phyloP scores from a whole-genome alignment of 92 coral and sea anemone genomes.

The Porites rus region DNA sequence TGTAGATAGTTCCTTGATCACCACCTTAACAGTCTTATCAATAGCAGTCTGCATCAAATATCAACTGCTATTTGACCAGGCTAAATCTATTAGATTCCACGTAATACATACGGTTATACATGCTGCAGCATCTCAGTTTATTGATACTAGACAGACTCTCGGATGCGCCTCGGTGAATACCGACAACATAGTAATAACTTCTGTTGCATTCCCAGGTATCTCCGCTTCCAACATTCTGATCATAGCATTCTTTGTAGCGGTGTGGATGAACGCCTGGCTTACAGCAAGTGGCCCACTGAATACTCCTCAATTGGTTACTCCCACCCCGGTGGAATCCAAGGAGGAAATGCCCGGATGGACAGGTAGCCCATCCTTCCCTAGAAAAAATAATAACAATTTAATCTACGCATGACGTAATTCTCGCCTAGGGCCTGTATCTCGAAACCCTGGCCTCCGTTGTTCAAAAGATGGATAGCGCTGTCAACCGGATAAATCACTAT shows the following conservation, averaged over 20 bases:
- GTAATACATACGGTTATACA: conserved; percentile 61
- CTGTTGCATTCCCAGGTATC: neutral
- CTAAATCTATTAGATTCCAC: too few species aligned
- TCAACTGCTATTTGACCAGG: neutral
- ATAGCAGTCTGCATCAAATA: neutral
- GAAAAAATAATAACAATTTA: neutral
- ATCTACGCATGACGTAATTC: neutral
- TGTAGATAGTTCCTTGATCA: too few species aligned
- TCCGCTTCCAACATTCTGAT: conserved; percentile 32
- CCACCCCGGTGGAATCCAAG: conserved; percentile 59
- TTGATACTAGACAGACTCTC: conserved; percentile 67
- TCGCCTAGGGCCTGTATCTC: too few species aligned
- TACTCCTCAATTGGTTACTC: conserved; percentile 42
- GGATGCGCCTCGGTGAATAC: conserved; percentile 60
- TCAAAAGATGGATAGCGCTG: too few species aligned
- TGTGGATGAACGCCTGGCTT: conserved; percentile 76
- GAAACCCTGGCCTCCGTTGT: too few species aligned
- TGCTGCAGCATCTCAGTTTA: conserved; percentile 66
- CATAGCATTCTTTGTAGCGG: conserved; percentile 61
- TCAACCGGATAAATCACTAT: too few species aligned
- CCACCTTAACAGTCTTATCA: too few species aligned
- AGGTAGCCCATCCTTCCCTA: conserved; percentile 63
- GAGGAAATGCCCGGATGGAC: conserved; percentile 67
- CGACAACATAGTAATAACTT: conserved; percentile 56
- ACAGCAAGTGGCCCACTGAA: conserved; percentile 71